Base-by-base conservation (phyloP, 2,113 vertebrate genomes). In the Notarius lentiginosus region DNA sequence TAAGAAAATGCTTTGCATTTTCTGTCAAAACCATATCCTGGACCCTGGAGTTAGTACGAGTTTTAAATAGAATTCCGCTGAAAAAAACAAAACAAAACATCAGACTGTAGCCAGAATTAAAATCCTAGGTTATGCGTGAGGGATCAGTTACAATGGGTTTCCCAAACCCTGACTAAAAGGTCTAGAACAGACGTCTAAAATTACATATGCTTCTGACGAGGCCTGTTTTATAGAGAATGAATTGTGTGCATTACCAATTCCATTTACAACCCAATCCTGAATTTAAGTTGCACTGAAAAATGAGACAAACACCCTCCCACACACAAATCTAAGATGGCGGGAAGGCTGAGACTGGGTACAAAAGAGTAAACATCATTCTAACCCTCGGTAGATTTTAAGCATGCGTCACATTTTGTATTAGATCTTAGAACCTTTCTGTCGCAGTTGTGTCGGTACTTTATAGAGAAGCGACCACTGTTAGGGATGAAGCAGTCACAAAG, bases 361-460 rank as follows among this genome's bases (percentile, higher is more conserved):
- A 27, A 82, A 65, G 11, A 51, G 3, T 3, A 34, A 34, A 34
- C n/a, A 14, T 14, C 27, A 51, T 22, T 76, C 47, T 72, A 9
- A 76, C 41, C 41, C 2, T 7, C 18, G 20, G 68, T 2, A 27
- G 4, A 70, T 56, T 58, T 70, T 17, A 81, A 81, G 27, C 51
- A 81, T 41, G 53, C 22, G 2, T 61, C 12, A 41, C 34, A 30
- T n/a, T 61, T 18, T 79, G 47, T 41, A 83, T 83, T 22, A 34
- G 24, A 72, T 18, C 55, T 68, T 17, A 34, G 4, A 34, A 77
- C 24, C 0, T 55, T n/a, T 55, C 49, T 30, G 53, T 30, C 8
- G 68, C 18, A 84, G 66, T 47, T 77, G 68, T 30, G 51, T 60
- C 34, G 70, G 18, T 68, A 88, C 66, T 41, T 72, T 18, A 20